Base-by-base conservation (phyloP, 2,888 invertebrate genomes). In the Podotricha telesiphe region DNA sequence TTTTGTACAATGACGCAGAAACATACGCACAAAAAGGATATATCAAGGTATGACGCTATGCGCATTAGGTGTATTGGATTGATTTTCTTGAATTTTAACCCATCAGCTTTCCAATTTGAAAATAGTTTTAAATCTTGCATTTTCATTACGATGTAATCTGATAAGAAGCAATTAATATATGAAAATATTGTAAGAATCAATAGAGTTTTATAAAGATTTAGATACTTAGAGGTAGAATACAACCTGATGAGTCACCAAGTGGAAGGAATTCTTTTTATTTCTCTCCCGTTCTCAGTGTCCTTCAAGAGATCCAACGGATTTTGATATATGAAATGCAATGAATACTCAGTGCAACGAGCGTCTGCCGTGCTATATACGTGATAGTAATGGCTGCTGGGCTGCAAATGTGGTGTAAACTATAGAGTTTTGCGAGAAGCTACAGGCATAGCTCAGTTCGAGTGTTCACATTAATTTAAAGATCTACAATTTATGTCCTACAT, bases 281-380 rank as follows among this genome's bases (percentile, higher is more conserved):
- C 28, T 28, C 6, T 28, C 3, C 5, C 45, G n/a, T 0, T 5
- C n/a, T 15, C 1, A 4, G 7, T 53, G 34, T 28, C 8, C 2
- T 28, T 15, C 6, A 6, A 13, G 28, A 4, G 8, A 8, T 53
- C 5, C 6, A 15, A 11, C 15, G n/a, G 8, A 34, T 53, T 53
- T 28, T 51, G 1, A 34, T 53, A 17, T 34, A 6, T 28, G 8
- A 2, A 28, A n/a, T 53, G 8, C 10, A n/a, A 8, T 34, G n/a
- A 4, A 10, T 8, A 53, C 3, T 34, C 6, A 10, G 10, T 34
- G n/a, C 53, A 34, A 53, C 53, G 34, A 34, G 53, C n/a, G 53
- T n/a, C 51, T 28, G 50, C 63, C 50, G 50, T 50, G 63, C 50
- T 28, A 42, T n/a, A 42, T n/a, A n/a, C 50, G 40, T 15, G 15